Base-by-base conservation (phyloP, 1,140 invertebrate species). In the Rhysida immarginata region DNA sequence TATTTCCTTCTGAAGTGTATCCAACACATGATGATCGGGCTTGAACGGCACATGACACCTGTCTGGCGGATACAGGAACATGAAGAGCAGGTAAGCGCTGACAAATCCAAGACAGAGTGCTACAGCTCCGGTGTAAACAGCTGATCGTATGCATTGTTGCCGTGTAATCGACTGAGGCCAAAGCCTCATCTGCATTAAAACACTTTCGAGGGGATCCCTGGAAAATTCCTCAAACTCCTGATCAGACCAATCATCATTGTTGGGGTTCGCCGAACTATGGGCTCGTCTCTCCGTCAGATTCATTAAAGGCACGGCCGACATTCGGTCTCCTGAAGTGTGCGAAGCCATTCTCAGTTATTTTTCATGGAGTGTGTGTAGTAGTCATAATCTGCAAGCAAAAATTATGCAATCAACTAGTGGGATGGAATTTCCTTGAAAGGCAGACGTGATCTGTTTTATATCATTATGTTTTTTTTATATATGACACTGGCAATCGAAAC, bases 151-250 rank as follows among this genome's bases (percentile, higher is more conserved):
- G 20, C 49, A 51, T 25, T 51, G 49, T 26, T 51, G 49, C 20
- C 49, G 24, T 21, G 49, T 8, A n/a, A 51, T 51, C 14, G 49
- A 5, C 49, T 51, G 49, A 14, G 49, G 49, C 49, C 49, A 51
- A 5, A 51, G 49, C 21, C 49, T 51, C 49, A 51, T 51, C 20
- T 51, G 49, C 49, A 51, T 51, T 3, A 51, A 25, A 5, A 51
- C 49, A 24, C 49, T 26, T 20, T 51, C 49, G 11, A 51, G 26
- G 13, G 49, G 49, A 51, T 51, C 49, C 8, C 49, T 21, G 13
- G 49, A 51, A 51, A 51, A 51, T 21, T 51, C 49, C 26, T 51
- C 49, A 11, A 51, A 16, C 26, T 51, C 49, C 26, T 51, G 49
- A 21, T 51, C 49, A 3, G 24, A 26, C 49, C 49, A 51, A 25